These are phyloP conservation scores for Yponomeuta cagnagella DNA, from an alignment of 2,888 invertebrate species.

Conservation along the genomic window DNA sequence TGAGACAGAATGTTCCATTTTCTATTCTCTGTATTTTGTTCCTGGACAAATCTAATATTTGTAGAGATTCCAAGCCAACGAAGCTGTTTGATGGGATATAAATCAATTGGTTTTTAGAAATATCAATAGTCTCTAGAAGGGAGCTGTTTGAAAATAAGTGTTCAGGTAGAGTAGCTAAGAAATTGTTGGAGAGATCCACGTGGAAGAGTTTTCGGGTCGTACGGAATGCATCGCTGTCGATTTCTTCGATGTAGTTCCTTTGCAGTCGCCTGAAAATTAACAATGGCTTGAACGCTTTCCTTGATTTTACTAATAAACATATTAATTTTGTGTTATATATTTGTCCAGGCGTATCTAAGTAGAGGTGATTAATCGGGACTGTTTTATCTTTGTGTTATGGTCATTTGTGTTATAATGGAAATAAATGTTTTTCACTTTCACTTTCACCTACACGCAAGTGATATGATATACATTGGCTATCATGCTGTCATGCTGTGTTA, in stretches of 20 bases:
- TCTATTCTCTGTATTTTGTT: conserved; percentile 79
- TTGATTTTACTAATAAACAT: no score
- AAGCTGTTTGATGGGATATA: conserved; percentile 77
- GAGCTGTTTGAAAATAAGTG: conserved; percentile 75
- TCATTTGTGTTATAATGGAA: no score
- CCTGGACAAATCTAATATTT: conserved; percentile 81
- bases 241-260: conserved; percentile 79
- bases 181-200: conserved; percentile 81
- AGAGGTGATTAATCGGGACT: no score
- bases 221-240: conserved; percentile 74
- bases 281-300: conserved; percentile 8
- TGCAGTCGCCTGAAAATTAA: conserved; percentile 77
- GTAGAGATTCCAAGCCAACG: conserved; percentile 71
- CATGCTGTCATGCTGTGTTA: no score
- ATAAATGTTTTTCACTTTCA: no score
- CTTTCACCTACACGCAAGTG: no score
- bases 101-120: conserved; percentile 79
- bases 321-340: no score
- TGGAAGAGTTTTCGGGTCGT: conserved; percentile 78
- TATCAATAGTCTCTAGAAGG: conserved; percentile 77
- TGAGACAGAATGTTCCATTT: conserved; percentile 74
- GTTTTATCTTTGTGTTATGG: no score
- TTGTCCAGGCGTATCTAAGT: background rate
- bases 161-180: conserved; percentile 73
- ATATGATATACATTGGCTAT: no score